Conservation (phyloP, 2,113 vertebrate genomes). For the Elephas maximus region DNA sequence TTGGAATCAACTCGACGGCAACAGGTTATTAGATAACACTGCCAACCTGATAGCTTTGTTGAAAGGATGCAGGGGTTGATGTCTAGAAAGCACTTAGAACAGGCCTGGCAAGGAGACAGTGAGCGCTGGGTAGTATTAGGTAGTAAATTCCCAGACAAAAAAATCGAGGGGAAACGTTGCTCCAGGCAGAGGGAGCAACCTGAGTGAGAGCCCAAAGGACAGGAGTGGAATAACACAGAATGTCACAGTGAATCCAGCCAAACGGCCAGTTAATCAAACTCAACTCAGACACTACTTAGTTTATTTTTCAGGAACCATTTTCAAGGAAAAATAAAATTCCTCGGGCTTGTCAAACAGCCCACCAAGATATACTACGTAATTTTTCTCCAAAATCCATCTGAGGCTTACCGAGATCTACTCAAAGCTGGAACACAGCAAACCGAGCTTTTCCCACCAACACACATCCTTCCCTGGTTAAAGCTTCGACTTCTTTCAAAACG, state of each 20-base stretch:
- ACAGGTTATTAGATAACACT: no score
- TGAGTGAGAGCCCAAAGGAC: rapidly evolving
- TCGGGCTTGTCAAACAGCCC: background rate
- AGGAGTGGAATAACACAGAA: no score
- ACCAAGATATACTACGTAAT: background rate
- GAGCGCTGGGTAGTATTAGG: background rate
- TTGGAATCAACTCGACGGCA: no score
- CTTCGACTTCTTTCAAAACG: conserved; percentile 16
- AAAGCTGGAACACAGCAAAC: rapidly evolving
- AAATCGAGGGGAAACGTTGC: background rate
- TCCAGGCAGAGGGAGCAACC: background rate
- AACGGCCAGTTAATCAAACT: rapidly evolving
- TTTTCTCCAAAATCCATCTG: background rate
- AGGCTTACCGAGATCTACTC: background rate
- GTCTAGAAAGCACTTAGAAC: conserved; percentile 20
- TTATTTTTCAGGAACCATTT: background rate
- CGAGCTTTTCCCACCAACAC: background rate
- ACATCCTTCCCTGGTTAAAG: conserved; percentile 73
- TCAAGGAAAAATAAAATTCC: background rate
- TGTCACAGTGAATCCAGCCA: background rate
- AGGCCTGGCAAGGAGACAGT: background rate
- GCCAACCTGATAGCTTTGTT: background rate
- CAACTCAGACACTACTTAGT: background rate
- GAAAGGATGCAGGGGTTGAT: background rate
- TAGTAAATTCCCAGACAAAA: background rate